Base-by-base conservation (phyloP, 2,797 vertebrate genomes). In the Catamblyrhynchus diadema region DNA sequence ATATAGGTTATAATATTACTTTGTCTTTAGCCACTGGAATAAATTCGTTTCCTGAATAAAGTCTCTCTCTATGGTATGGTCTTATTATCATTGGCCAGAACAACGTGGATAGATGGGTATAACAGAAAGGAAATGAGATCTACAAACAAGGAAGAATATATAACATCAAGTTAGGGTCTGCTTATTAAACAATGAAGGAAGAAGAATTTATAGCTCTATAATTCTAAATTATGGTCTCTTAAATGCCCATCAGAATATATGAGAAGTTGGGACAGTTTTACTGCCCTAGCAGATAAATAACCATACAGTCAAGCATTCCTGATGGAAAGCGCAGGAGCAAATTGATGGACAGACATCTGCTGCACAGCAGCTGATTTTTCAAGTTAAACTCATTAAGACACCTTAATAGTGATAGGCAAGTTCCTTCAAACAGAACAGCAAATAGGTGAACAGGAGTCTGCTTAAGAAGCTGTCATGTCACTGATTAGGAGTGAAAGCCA, bases 401-500 rank as follows among this genome's bases (percentile, higher is more conserved):
- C 77, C 67, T 88, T 96, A 90, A 91, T 73, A 65, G 42, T 89
- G 88, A 97, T n/a, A 96, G 88, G 62, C 92, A 97, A 81, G 67
- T 81, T 88, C 70, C 64, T 86, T 80, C 71, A 92, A 81, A 93
- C 39, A 89, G 51, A 66, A 84, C 69, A 4, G 44, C 78, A 89
- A 81, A 88, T 75, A 92, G 50, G 32, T 85, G 67, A 97, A n/a
- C 45, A 75, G 83, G 39, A 81, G 25, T 56, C 78, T 90, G 72
- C 41, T 92, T 91, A 90, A 90, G 92, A 73, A 61, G 32, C 75
- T 95, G 85, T 88, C 80, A 51, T 39, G 57, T 78, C 8, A 0
- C 54, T 96, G 73, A 97, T 86, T 73, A 87, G 95, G 41, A 97
- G 57, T 79, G 89, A 96, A 95, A 94, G 70, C 89, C 86, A 65